Evolutionary conservation across 2,113 vertebrate genomes (phyloP).

Genomic region (Rhinopomastus cyanomelas): DNA sequence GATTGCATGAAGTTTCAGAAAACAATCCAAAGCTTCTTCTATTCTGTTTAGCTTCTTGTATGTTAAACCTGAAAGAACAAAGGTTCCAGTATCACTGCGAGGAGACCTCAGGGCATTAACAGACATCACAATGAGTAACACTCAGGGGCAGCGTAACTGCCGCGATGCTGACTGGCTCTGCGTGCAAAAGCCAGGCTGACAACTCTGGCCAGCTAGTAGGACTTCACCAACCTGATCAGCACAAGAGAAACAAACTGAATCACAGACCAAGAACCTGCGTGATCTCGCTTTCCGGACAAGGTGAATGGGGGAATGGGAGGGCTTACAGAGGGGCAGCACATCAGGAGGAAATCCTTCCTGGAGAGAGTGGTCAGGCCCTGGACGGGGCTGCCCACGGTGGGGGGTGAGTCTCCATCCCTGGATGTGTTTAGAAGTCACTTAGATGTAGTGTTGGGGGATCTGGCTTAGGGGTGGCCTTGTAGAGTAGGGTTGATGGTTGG

Average conservation of each 20-base stretch:
- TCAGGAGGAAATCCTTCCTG: too few relatives aligned
- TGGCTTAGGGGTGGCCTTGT: too few relatives aligned
- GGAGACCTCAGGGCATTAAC: not conserved
- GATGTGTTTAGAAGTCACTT: too few relatives aligned
- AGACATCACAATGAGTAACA: not conserved
- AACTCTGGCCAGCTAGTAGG: not conserved
- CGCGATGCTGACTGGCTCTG: not conserved
- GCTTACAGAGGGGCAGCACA: not conserved
- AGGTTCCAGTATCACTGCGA: conserved; percentile 3
- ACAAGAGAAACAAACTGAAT: not conserved
- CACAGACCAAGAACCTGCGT: not conserved
- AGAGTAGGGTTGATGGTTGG: too few relatives aligned
- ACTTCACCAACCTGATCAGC: not conserved
- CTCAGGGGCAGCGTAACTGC: not conserved
- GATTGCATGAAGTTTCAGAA: conserved; percentile 94
- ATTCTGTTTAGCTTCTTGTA: conserved; percentile 88
- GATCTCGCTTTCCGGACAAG: not conserved
- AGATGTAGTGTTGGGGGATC: too few relatives aligned
- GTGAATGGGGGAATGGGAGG: not conserved
- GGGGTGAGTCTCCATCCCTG: too few relatives aligned
- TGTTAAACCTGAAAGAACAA: conserved; percentile 80
- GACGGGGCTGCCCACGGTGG: too few relatives aligned
- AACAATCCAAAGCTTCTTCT: conserved; percentile 92
- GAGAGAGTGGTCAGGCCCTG: too few relatives aligned
- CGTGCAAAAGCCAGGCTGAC: not conserved